These are phyloP conservation scores for Mythimna vitellina DNA, from an alignment of 2,888 invertebrate species.

Conservation along the genomic window DNA sequence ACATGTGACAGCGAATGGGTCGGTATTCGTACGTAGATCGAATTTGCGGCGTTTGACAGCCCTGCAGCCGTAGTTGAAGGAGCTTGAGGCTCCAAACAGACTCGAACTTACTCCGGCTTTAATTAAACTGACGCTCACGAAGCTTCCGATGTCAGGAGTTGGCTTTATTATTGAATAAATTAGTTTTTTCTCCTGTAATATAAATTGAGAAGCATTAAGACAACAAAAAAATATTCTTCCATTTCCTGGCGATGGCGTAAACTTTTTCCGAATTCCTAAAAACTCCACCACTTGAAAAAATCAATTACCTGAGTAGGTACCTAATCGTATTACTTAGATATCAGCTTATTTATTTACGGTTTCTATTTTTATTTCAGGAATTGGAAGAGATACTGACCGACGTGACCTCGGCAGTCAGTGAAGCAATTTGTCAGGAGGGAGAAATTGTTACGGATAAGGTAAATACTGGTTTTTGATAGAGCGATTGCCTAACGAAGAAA, in stretches of 20 bases:
- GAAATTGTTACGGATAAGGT: conserved; percentile 96
- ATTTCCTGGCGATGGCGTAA: background rate
- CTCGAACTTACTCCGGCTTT: conserved; percentile 72
- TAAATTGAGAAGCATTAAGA: background rate
- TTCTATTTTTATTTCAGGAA: conserved; percentile 92
- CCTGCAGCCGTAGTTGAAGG: conserved; percentile 62
- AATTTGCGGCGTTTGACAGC: conserved; percentile 56
- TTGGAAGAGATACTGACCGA: conserved; percentile 98
- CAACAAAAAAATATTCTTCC: background rate
- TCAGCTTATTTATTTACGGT: conserved; percentile 32
- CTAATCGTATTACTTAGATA: conserved; percentile 6
- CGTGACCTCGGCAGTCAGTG: conserved; percentile 96
- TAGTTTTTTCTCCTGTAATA: conserved; percentile 31
- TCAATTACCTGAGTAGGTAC: background rate
- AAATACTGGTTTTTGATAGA: conserved; percentile 72
- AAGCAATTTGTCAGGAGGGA: conserved; percentile 96
- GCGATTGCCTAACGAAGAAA: conserved; percentile 29
- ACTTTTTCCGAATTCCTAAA: conserved; percentile 1
- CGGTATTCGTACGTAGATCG: conserved; percentile 50
- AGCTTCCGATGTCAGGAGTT: conserved; percentile 56
- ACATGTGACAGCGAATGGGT: conserved; percentile 56
- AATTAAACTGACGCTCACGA: conserved; percentile 76
- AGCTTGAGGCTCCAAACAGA: conserved; percentile 61
- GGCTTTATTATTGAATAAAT: conserved; percentile 57
- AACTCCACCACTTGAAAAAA: background rate